Evolutionary conservation across 2,113 vertebrate genomes (phyloP).

Genomic region (Etia nguti): DNA sequence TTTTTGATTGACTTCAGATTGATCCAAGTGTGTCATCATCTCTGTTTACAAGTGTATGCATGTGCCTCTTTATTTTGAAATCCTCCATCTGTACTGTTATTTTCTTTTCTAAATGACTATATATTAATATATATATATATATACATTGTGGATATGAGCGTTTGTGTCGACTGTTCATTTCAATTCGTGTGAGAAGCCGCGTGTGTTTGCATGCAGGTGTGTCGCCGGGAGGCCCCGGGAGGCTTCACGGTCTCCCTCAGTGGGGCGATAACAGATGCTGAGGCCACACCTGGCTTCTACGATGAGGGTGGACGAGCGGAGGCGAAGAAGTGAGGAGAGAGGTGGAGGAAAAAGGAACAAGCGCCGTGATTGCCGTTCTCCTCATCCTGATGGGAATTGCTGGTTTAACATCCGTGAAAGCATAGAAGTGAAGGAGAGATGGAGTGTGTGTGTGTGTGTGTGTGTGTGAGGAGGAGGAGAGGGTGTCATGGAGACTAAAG

Average conservation of each 20-base stretch:
- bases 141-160: background rate
- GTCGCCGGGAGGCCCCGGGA: background rate
- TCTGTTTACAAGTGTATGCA: slow-evolving; percentile 11
- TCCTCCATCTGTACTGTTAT: background rate
- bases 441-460: background rate
- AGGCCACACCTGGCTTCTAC: slow-evolving; percentile 5
- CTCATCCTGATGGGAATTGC: slow-evolving; percentile 22
- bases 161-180: background rate
- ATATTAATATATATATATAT: background rate
- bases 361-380: background rate
- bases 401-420: slow-evolving; percentile 18
- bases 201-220: background rate
- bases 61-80: slow-evolving; percentile 2
- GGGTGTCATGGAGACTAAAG: background rate
- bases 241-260: background rate
- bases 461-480: background rate
- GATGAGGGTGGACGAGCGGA: background rate
- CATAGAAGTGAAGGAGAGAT: background rate
- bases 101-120: background rate
- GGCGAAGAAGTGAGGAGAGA: background rate
- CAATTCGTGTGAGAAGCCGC: background rate
- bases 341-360: background rate
- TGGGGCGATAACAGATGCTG: slow-evolving; percentile 28
- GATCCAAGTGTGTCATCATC: background rate
- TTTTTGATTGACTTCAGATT: background rate